phyloP scores from a whole-genome alignment of 2,113 vertebrate genomes.

The Athene cunicularia region DNA sequence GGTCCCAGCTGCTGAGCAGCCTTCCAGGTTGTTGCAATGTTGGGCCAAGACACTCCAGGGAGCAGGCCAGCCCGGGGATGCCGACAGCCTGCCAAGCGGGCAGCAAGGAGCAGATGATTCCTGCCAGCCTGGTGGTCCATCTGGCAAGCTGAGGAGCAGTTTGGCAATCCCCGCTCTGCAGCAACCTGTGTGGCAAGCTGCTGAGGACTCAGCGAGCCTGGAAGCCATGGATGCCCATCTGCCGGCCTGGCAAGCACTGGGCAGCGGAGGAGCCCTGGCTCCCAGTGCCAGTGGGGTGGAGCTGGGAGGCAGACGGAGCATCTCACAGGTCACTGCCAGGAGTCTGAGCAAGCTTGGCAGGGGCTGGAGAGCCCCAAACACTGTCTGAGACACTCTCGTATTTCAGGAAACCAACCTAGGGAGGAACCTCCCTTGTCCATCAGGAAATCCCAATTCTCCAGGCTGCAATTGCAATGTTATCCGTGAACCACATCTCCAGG shows the following conservation, averaged over 20 bases:
- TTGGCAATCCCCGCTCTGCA: slow-evolving; percentile 6
- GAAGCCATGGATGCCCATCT: slow-evolving; percentile 40
- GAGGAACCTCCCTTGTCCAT: not conserved
- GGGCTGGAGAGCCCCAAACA: not conserved
- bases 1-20: not conserved
- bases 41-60: not conserved
- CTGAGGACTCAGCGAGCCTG: slow-evolving; percentile 10
- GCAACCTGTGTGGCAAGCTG: slow-evolving; percentile 40
- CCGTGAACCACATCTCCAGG: not conserved
- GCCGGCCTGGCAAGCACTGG: not conserved
- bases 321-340: not conserved
- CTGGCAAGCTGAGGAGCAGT: not conserved
- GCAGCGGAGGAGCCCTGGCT: not conserved
- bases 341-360: not conserved
- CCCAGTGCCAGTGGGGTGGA: not conserved
- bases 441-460: not conserved
- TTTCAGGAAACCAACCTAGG: not conserved
- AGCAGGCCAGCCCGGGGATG: not conserved
- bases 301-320: not conserved
- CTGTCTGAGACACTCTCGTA: not conserved
- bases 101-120: not conserved
- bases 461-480: not conserved
- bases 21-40: not conserved
- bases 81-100: not conserved
- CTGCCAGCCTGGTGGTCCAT: slow-evolving; percentile 8